These are phyloP conservation scores for Campylomormyrus numenius DNA, from an alignment of 2,113 vertebrate species.

Conservation along the genomic window DNA sequence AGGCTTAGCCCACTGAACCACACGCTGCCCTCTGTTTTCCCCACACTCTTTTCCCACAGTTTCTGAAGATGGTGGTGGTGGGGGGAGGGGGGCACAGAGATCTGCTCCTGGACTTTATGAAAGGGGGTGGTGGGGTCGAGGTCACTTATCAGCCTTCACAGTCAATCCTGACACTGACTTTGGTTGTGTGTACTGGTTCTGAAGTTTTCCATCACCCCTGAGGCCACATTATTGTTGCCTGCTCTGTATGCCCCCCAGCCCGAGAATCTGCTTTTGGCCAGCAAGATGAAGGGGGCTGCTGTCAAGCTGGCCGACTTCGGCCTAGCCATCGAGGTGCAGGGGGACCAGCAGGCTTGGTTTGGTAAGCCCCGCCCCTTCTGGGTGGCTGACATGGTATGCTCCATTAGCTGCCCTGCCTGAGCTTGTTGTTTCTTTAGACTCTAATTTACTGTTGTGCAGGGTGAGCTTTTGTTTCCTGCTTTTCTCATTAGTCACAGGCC, in stretches of 20 bases:
- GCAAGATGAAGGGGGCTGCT: constrained; percentile 96
- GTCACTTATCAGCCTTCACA: not conserved
- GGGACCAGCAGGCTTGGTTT: constrained; percentile 97
- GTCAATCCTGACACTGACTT: not conserved
- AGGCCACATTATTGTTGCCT: not conserved
- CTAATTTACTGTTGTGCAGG: not conserved
- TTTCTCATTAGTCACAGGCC: not conserved
- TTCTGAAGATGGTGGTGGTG: not conserved
- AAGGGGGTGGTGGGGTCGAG: not conserved
- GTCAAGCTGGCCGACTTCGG: constrained; percentile 98
- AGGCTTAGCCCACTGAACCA: not conserved
- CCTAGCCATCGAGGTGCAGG: constrained; percentile 95
- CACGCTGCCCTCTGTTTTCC: not conserved
- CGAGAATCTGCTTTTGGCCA: constrained; percentile 93
- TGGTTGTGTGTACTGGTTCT: not conserved
- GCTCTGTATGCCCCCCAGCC: constrained; percentile 58
- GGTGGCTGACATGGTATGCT: not conserved
- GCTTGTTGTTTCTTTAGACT: not conserved
- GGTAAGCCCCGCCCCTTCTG: constrained; percentile 64
- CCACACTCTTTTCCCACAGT: no score
- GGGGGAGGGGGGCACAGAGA: not conserved
- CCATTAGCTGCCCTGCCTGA: not conserved
- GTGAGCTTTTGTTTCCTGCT: not conserved
- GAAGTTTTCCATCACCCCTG: not conserved
- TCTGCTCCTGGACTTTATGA: not conserved